Evolutionary conservation across 2,888 invertebrate species (phyloP).

Genomic region (Heliconius aoede): DNA sequence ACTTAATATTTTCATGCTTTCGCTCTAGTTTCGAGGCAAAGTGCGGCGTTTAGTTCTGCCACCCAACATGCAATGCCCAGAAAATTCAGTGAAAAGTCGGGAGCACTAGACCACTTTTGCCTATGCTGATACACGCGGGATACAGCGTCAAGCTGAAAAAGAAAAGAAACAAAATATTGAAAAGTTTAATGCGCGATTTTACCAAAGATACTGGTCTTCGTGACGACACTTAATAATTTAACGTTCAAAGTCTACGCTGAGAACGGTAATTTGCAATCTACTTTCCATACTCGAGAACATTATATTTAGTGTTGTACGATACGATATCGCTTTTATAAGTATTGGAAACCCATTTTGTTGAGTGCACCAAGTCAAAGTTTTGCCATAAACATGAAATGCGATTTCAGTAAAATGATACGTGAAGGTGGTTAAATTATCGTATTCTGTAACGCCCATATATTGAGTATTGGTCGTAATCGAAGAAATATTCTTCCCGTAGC

Average conservation of each 20-base stretch:
- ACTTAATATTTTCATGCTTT: too few relatives aligned
- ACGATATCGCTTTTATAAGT: constrained; percentile 76
- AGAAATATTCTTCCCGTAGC: constrained; percentile 44
- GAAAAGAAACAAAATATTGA: background rate
- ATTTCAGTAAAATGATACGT: constrained; percentile 78
- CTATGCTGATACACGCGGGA: too few relatives aligned
- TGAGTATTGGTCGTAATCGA: constrained; percentile 39
- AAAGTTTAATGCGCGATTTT: constrained; percentile 32
- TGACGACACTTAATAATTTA: constrained; percentile 39
- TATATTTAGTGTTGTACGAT: constrained; percentile 57
- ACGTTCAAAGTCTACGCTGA: constrained; percentile 44
- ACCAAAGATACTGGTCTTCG: constrained; percentile 38
- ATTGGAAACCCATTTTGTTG: constrained; percentile 83
- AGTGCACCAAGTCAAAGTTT: constrained; percentile 82
- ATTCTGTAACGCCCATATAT: constrained; percentile 44
- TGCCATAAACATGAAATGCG: constrained; percentile 82
- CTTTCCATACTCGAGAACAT: constrained; percentile 41
- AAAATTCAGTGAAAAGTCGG: too few relatives aligned
- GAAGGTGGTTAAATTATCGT: constrained; percentile 62
- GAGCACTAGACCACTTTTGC: too few relatives aligned
- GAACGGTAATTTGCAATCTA: constrained; percentile 44
- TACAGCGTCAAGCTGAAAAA: too few relatives aligned
- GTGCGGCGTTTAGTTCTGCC: too few relatives aligned
- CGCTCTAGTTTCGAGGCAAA: too few relatives aligned
- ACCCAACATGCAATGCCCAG: too few relatives aligned